Base-by-base conservation (phyloP, 1,140 invertebrate genomes). In the Pantala flavescens region DNA sequence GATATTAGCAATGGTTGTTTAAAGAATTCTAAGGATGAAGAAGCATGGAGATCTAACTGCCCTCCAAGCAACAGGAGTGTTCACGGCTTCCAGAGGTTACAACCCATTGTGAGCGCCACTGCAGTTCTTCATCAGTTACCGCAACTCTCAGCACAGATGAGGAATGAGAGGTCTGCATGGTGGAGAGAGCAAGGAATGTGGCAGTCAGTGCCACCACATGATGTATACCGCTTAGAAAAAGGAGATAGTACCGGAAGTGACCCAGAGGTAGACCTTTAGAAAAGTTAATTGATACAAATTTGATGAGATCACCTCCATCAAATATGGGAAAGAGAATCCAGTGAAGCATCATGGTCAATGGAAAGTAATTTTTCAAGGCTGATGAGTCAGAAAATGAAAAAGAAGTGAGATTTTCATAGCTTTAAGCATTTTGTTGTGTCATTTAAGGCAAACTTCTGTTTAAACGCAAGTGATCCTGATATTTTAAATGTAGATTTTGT, bases 381-480 rank as follows among this genome's bases (percentile, higher is more conserved):
- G 49, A 63, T 63, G n/a, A 19, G 49, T 63, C 5, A 5, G 49
- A 19, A 19, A 63, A 21, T 14, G 12, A 21, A 63, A 63, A 63
- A 63, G 49, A 21, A 63, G 49, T 63, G 49, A 63, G 49, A 63
- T 63, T 63, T 36, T 63, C 49, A 19, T 63, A 63, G 49, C 49
- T 63, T 63, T 63, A 63, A 63, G 12, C 49, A 63, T 63, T 63
- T 63, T 63, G 49, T 63, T 63, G 49, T 63, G 49, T 63, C 49
- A 3, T 63, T 63, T 7, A 63, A 7, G n/a, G n/a, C 16, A 63
- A 63, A 63, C 49, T 63, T 63, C 12, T 63, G 49, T 63, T 63
- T 63, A 16, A 63, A 63, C 12, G n/a, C 49, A 63, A 5, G 12
- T 63, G n/a, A 19, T 3, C n/a, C 14, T 21, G 49, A 63, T 63